Evolutionary conservation across 2,888 invertebrate genomes (phyloP).

Genomic region (Cryptosula pallasiana): DNA sequence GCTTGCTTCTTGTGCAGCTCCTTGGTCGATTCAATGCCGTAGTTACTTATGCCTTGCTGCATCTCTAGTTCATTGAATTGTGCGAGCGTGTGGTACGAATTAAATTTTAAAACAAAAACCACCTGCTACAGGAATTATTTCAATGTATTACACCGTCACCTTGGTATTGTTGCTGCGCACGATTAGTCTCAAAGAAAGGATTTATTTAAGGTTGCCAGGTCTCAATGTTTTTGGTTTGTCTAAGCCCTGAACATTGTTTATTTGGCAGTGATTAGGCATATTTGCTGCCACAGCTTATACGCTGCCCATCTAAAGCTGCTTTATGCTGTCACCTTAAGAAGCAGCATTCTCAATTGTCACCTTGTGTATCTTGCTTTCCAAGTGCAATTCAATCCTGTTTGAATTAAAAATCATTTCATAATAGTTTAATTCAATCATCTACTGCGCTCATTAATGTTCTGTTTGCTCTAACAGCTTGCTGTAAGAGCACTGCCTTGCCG

Average conservation of each 20-base stretch:
- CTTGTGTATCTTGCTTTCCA: not conserved
- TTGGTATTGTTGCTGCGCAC: too few species aligned
- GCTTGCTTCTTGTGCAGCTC: too few species aligned
- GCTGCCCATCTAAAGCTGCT: not conserved
- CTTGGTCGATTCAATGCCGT: too few species aligned
- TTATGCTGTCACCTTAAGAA: not conserved
- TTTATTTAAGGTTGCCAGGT: not conserved
- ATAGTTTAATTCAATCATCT: not conserved
- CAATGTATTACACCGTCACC: too few species aligned
- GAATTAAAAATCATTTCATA: not conserved
- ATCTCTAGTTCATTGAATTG: too few species aligned
- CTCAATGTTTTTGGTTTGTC: not conserved
- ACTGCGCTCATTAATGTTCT: not conserved
- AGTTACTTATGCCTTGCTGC: too few species aligned
- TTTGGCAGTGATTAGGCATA: not conserved
- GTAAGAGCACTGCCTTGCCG: not conserved
- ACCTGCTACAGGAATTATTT: too few species aligned
- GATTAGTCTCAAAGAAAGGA: too few species aligned
- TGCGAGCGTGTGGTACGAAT: too few species aligned
- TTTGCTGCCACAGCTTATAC: not conserved
- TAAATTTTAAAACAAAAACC: too few species aligned
- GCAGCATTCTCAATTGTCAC: not conserved
- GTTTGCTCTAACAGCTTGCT: too few species aligned
- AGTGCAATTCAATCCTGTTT: not conserved
- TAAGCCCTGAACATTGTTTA: not conserved